These are phyloP conservation scores for Abrostola triplasia DNA, from an alignment of 2,888 invertebrate species.

Conservation along the genomic window DNA sequence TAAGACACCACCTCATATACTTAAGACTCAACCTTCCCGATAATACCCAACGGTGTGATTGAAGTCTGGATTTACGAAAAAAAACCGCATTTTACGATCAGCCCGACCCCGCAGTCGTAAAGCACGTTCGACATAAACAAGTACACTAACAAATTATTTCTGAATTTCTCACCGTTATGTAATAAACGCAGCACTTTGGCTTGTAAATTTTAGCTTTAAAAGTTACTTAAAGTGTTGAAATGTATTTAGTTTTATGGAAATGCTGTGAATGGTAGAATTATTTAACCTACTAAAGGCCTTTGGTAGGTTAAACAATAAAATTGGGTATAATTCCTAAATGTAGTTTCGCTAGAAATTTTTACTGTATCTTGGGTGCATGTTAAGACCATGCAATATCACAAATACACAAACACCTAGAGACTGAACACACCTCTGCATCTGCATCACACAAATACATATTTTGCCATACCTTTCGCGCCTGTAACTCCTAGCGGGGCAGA, in stretches of 20 bases:
- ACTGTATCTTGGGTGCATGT: too few species aligned
- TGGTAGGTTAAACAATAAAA: not conserved
- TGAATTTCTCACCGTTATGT: slow-evolving; percentile 38
- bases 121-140: slow-evolving; percentile 53
- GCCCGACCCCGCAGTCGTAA: slow-evolving; percentile 57
- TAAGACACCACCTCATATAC: too few species aligned
- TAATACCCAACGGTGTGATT: slow-evolving; percentile 56
- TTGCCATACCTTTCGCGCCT: too few species aligned
- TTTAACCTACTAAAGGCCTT: too few species aligned
- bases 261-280: too few species aligned
- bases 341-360: too few species aligned
- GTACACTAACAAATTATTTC: slow-evolving; percentile 54
- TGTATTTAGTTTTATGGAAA: not conserved
- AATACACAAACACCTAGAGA: too few species aligned
- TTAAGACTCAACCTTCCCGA: not conserved
- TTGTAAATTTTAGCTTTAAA: slow-evolving; percentile 20
- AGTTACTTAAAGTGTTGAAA: slow-evolving; percentile 2
- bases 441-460: too few species aligned
- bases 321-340: not conserved
- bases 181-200: slow-evolving; percentile 26
- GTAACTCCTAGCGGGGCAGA: too few species aligned
- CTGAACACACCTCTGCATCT: too few species aligned
- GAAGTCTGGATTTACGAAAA: slow-evolving; percentile 47
- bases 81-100: slow-evolving; percentile 64
- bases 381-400: too few species aligned